These are phyloP conservation scores for Cabera pusaria DNA, from an alignment of 2,888 invertebrate species.

Conservation along the genomic window DNA sequence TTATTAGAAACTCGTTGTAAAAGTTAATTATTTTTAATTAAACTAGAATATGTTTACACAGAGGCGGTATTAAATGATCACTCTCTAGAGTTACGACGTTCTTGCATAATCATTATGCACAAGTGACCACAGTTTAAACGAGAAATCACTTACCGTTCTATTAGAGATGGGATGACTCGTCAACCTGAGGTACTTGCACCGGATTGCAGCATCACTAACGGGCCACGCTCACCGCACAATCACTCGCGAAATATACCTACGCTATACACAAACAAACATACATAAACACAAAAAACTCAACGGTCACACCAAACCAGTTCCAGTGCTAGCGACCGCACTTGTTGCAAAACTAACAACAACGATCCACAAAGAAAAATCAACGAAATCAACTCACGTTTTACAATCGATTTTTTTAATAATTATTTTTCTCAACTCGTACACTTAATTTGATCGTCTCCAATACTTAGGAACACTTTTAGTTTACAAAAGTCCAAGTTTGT, in stretches of 20 bases:
- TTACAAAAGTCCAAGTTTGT: conserved; percentile 55
- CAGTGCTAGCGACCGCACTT: conserved; percentile 60
- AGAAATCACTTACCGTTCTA: conserved; percentile 35
- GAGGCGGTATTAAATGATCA: conserved; percentile 5
- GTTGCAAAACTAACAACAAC: conserved; percentile 69
- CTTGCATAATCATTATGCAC: conserved; percentile 47
- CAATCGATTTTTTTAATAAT: conserved; percentile 68
- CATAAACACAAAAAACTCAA: conserved; percentile 70
- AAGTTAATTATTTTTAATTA: conserved; percentile 16
- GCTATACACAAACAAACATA: conserved; percentile 53
- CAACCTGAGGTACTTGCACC: conserved; percentile 44
- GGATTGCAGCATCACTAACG: conserved; percentile 62
- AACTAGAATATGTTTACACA: conserved; percentile 1
- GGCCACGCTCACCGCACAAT: conserved; percentile 48
- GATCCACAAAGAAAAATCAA: conserved; percentile 58
- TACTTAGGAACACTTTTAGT: conserved; percentile 51
- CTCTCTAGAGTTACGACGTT: conserved; percentile 27
- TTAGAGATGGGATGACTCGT: conserved; percentile 45
- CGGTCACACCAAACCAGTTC: conserved; percentile 72
- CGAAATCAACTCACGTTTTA: conserved; percentile 55
- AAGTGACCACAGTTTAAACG: conserved; percentile 32
- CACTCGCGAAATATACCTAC: conserved; percentile 59
- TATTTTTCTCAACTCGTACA: conserved; percentile 40
- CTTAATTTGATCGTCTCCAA: conserved; percentile 35
- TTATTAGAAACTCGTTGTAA: too few relatives aligned